These are phyloP conservation scores for Panopea generosa DNA, from an alignment of 2,888 invertebrate genomes.

Conservation along the genomic window DNA sequence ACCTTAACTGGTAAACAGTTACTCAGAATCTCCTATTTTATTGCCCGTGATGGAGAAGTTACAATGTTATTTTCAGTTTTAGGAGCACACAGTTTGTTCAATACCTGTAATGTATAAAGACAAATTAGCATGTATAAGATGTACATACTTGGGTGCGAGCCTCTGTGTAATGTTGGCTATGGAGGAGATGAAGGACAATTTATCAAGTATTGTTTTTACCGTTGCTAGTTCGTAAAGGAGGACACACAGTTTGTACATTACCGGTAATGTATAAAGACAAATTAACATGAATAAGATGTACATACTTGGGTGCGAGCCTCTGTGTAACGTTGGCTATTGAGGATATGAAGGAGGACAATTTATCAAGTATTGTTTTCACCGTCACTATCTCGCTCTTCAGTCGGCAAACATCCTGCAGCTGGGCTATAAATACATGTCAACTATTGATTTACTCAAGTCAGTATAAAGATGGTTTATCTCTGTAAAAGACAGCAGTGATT, in stretches of 20 bases:
- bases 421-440: constrained; percentile 78
- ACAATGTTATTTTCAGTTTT: no score
- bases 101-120: no score
- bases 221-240: constrained; percentile 89
- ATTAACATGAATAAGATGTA: constrained; percentile 14
- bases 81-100: no score
- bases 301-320: constrained; percentile 82
- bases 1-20: no score
- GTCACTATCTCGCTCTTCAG: constrained; percentile 89
- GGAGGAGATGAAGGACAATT: constrained; percentile 89
- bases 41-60: no score
- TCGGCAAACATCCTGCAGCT: constrained; percentile 89
- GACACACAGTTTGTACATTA: constrained; percentile 74
- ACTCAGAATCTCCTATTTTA: no score
- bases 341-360: constrained; percentile 89
- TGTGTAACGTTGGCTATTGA: constrained; percentile 85
- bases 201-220: constrained; percentile 88
- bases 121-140: no score
- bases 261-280: no score
- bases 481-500: not conserved
- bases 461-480: no score
- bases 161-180: constrained; percentile 81
- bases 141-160: not conserved
- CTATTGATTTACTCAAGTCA: no score
- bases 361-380: constrained; percentile 88